Evolutionary conservation across 2,797 vertebrate species (phyloP), one percentile per base, ranked within the genome.

Genomic region (Hyperoplus lanceolatus): DNA sequence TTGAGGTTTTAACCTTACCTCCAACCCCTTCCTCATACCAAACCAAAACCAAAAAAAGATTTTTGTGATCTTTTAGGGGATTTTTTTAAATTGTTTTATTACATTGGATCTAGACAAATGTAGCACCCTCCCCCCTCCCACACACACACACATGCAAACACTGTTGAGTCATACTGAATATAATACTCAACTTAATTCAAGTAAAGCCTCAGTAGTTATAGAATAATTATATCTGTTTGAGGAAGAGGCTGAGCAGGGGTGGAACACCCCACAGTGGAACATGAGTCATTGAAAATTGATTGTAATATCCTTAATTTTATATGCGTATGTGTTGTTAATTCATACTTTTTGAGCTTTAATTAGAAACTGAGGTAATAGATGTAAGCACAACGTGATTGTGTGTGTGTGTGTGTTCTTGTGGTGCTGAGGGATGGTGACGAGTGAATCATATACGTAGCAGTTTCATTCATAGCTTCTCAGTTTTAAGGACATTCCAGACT

Each of bases 41-140:
- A 85, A 90, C 81, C 77, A 83, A 73, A 83, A 86, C 75, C 77
- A 84, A 82, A 87, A 84, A 58, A n/a, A 74, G 11, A 12, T 54
- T 72, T 29, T 16, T 71, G 41, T 77, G 67, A 82, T 75, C 71
- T 71, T 72, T 29, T 1, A 1, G 67, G 88, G 89, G 88, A 71
- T 42, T 83, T 65, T 53, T 70, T 16, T 15, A 29, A 29, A 29
- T 29, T 29, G 29, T 12, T 75, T 62, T 10, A 39, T n/a, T 56
- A 53, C 57, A 18, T 68, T 63, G 14, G 68, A 62, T 85, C 78
- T 79, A 77, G 82, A 80, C 79, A 60, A 63, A 46, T 14, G 51
- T 15, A 64, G 48, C 42, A 45, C 71, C 63, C 54, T 71, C 63
- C 64, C 59, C 42, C 61, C 55, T 65, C 21, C 80, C 46, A 64